phyloP scores from a whole-genome alignment of 2,888 invertebrate genomes.

The Schizotus pectinicornis region DNA sequence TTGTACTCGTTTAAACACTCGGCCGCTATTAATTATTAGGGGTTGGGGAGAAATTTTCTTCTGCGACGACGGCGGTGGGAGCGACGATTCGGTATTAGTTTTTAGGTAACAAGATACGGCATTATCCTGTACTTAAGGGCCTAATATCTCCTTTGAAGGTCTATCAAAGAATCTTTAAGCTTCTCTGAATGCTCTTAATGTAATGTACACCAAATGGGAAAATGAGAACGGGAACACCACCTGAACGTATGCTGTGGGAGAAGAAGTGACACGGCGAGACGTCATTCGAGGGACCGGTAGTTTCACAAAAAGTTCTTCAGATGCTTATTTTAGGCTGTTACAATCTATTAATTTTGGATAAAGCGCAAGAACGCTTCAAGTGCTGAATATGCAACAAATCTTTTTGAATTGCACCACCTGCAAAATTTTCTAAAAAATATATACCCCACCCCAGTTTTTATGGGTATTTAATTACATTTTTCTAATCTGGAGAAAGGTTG shows the following conservation, averaged over 20 bases:
- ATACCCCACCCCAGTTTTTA: no score
- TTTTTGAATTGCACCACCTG: no score
- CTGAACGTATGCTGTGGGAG: no score
- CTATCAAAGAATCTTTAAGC: constrained; percentile 48
- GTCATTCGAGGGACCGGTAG: not conserved
- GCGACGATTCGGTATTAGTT: constrained; percentile 19
- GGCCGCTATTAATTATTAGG: constrained; percentile 13
- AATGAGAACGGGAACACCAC: constrained; percentile 33
- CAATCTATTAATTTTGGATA: not conserved
- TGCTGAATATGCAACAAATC: no score
- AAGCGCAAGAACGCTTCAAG: not conserved
- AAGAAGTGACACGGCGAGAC: no score
- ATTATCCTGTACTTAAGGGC: constrained; percentile 40
- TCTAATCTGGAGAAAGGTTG: no score
- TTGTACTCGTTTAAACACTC: constrained; percentile 10
- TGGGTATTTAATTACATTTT: no score
- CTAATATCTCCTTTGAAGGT: constrained; percentile 47
- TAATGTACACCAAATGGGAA: constrained; percentile 47
- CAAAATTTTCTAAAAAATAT: no score
- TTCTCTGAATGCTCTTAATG: constrained; percentile 35
- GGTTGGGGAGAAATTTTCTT: not conserved
- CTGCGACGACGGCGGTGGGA: no score
- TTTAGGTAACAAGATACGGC: constrained; percentile 44
- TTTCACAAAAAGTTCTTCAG: not conserved
- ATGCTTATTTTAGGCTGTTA: not conserved